These are phyloP conservation scores for Larimichthys polyactis DNA, from an alignment of 2,113 vertebrate species.

Conservation along the genomic window DNA sequence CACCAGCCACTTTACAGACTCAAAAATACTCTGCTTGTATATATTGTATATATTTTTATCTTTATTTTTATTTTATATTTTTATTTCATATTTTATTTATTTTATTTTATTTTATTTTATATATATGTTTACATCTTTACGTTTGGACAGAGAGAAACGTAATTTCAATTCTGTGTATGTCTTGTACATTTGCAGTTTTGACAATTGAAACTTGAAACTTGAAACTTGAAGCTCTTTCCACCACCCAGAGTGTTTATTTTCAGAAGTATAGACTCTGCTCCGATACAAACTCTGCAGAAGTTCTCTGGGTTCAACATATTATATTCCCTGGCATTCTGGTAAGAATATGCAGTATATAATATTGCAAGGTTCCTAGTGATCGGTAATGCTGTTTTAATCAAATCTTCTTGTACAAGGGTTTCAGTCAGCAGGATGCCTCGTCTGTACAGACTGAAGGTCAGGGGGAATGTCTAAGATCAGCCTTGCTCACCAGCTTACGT, in stretches of 20 bases:
- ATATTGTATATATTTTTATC: too few relatives aligned
- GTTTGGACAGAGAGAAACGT: too few relatives aligned
- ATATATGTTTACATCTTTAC: too few relatives aligned
- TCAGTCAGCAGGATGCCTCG: slow-evolving; percentile 29
- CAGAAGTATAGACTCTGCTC: not conserved
- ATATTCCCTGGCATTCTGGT: not conserved
- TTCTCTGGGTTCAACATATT: slow-evolving; percentile 1
- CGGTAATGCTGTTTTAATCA: slow-evolving; percentile 39
- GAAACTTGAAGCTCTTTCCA: slow-evolving; percentile 23
- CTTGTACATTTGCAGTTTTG: too few relatives aligned
- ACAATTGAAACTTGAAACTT: too few relatives aligned
- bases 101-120: too few relatives aligned
- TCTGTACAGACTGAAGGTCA: slow-evolving; percentile 62
- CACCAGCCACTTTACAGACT: too few relatives aligned
- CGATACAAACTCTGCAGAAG: not conserved
- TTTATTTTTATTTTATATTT: too few relatives aligned
- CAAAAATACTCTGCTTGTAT: too few relatives aligned
- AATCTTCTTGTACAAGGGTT: slow-evolving; percentile 15
- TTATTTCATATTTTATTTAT: too few relatives aligned
- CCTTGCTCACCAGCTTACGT: slow-evolving; percentile 47
- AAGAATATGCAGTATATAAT: slow-evolving; percentile 16
- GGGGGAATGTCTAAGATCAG: slow-evolving; percentile 59
- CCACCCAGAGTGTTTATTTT: slow-evolving; percentile 33
- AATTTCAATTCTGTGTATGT: too few relatives aligned
- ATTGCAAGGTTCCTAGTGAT: slow-evolving; percentile 6